Evolutionary conservation across 2,797 vertebrate species (phyloP).

Genomic region (Phrynocephalus guinanensis): DNA sequence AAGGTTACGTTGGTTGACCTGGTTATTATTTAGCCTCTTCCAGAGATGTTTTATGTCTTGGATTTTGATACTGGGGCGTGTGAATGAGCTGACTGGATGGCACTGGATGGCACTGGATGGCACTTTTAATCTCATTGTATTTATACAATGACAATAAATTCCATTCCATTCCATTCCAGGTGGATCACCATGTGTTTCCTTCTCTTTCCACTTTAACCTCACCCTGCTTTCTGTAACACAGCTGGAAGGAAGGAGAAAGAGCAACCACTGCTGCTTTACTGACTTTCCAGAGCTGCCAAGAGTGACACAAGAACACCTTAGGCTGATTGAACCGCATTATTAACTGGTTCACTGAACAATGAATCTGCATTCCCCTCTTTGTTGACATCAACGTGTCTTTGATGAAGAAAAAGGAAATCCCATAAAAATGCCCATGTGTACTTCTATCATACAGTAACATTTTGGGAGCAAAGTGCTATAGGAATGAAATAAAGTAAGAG

Average conservation of each 20-base stretch:
- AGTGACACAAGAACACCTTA: slow-evolving; percentile 67
- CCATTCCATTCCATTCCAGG: too few relatives aligned
- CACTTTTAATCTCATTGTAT: too few relatives aligned
- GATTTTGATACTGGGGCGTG: too few relatives aligned
- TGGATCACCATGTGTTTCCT: slow-evolving; percentile 18
- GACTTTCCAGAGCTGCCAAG: slow-evolving; percentile 66
- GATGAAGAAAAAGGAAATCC: slow-evolving; percentile 56
- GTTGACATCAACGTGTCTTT: slow-evolving; percentile 63
- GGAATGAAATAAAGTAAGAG: too few relatives aligned
- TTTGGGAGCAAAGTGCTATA: too few relatives aligned
- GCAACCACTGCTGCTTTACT: slow-evolving; percentile 62
- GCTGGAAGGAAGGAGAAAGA: slow-evolving; percentile 44
- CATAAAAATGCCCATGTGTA: slow-evolving; percentile 48
- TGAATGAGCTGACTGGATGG: too few relatives aligned
- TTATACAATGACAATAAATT: too few relatives aligned
- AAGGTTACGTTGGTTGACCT: not conserved
- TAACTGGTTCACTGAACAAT: slow-evolving; percentile 76
- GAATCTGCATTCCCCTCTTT: slow-evolving; percentile 69
- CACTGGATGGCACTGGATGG: too few relatives aligned
- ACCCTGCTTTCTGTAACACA: slow-evolving; percentile 44
- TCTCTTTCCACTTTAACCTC: slow-evolving; percentile 58
- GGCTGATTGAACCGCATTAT: slow-evolving; percentile 77
- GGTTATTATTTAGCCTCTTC: slow-evolving; percentile 14
- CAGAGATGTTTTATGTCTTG: not conserved
- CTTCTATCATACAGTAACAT: not conserved